phyloP scores from a whole-genome alignment of 2,797 vertebrate genomes.

The Chrysolophus pictus region DNA sequence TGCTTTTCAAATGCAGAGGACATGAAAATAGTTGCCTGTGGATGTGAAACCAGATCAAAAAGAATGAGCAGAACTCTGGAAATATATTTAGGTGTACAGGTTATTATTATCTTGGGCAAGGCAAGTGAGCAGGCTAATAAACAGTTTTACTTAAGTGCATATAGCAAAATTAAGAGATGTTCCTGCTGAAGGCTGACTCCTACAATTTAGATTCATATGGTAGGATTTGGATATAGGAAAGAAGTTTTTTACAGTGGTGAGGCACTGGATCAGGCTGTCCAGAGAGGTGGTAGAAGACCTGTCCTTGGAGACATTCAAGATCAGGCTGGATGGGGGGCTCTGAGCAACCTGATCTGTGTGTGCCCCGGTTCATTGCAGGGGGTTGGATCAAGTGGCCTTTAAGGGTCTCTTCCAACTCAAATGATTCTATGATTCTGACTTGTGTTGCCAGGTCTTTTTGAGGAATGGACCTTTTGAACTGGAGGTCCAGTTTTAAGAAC shows the following conservation, averaged over 20 bases:
- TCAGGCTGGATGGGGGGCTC: too few relatives aligned
- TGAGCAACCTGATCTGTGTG: too few relatives aligned
- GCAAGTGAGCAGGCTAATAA: neutral
- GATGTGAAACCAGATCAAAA: neutral
- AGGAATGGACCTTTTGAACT: neutral
- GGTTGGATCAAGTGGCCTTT: too few relatives aligned
- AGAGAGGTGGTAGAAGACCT: too few relatives aligned
- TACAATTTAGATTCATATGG: neutral
- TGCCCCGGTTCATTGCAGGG: too few relatives aligned
- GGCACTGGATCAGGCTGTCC: too few relatives aligned
- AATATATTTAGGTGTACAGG: neutral
- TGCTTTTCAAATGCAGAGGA: constrained; percentile 3
- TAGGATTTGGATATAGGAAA: neutral
- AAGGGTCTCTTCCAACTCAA: too few relatives aligned
- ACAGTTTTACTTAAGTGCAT: neutral
- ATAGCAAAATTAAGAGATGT: neutral
- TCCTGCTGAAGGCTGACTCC: neutral
- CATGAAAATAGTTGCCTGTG: neutral
- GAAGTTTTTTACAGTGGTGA: too few relatives aligned
- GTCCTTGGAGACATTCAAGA: too few relatives aligned
- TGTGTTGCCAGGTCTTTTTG: neutral
- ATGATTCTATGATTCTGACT: neutral
- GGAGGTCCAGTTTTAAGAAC: neutral
- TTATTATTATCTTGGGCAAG: neutral
- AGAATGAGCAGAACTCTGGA: neutral